Base-by-base conservation (phyloP, 2,113 vertebrate genomes). In the Erythrolamprus reginae region DNA sequence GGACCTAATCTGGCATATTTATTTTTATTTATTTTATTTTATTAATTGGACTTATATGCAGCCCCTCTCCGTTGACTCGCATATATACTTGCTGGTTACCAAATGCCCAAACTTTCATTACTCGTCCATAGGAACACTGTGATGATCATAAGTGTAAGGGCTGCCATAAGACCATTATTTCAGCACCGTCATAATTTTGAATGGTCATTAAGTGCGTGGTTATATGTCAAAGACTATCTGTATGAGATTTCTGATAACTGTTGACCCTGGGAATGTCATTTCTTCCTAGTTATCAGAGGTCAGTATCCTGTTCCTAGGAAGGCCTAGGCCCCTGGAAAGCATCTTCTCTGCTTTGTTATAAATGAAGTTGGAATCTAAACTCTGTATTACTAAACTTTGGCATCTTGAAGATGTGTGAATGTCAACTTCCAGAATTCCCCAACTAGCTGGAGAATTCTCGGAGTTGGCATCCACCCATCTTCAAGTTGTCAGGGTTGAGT, bases 241-340 rank as follows among this genome's bases (percentile, higher is more conserved):
- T 33, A 90, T 89, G 17, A 3, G 0, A 23, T 1, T 45, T 45
- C 83, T 87, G 17, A 88, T 86, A 7, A 48, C n/a, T 26, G 38
- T 70, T 90, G 56, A 89, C 15, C 33, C 3, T 21, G 7, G 38
- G 33, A 91, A 28, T 88, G 48, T 26, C 0, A 89, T 47, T 7
- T 7, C 26, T 45, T 89, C 65, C 47, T 90, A 89, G 82, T 38
- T 56, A 91, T 47, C 45, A 91, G 82, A 92, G 33, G 21, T 87
- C 56, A 33, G 70, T 53, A 91, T 56, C 5, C 82, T 89, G 45
- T 83, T 26, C 0, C 19, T 48, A 70, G 26, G 28, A 42, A n/a
- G 10, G 45, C 4, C 55, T 89, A 17, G 15, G 84, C 9, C 10
- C 82, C 6, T 91, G 85, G 3, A 19, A 15, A 52, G 21, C 28